Evolutionary conservation across 2,113 vertebrate genomes (phyloP), one percentile per base, ranked within the genome.

Genomic region (Pseudopipra pipra): DNA sequence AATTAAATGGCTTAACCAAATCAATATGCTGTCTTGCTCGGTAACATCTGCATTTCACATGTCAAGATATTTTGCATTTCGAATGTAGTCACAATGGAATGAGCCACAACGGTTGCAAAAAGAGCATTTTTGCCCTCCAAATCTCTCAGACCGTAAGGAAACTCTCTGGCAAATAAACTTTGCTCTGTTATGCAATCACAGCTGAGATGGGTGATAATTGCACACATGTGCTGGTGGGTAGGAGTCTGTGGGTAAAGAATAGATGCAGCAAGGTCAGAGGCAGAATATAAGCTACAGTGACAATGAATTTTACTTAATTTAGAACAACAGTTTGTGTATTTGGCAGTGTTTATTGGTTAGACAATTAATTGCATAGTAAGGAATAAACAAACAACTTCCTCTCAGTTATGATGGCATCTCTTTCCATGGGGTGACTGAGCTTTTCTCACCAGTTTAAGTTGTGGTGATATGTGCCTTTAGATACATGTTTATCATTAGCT

Each of bases 1-100:
- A 95, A 88, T 79, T 94, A 93, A 86, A 95, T 96, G 90, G 88
- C 93, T 95, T 94, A 91, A 91, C 93, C 81, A 55, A 94, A 95
- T 95, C 87, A 93, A 92, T 92, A 76, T 6, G 3, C 54, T 68
- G 56, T 71, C 77, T 92, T 87, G 43, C 73, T 89, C 5, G 2
- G 71, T 94, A 80, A 93, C 56, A 89, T 97, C 84, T 96, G 85
- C 55, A 58, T 80, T 96, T 96, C 70, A 56, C 44, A 8, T 79
- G 52, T 58, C 59, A 80, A 56, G 51, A 41, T 66, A 87, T 63
- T 75, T 65, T 87, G 51, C 31, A 35, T 93, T 96, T 82, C 16
- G 28, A 62, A 52, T 25, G 25, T 54, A 76, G 74, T 72, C 71
- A 61, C 79, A 55, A 31, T 59, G 43, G 85, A 80, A 47, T 3